Evolutionary conservation across 1,140 invertebrate species (phyloP).

Genomic region (Phthorimaea operculella): DNA sequence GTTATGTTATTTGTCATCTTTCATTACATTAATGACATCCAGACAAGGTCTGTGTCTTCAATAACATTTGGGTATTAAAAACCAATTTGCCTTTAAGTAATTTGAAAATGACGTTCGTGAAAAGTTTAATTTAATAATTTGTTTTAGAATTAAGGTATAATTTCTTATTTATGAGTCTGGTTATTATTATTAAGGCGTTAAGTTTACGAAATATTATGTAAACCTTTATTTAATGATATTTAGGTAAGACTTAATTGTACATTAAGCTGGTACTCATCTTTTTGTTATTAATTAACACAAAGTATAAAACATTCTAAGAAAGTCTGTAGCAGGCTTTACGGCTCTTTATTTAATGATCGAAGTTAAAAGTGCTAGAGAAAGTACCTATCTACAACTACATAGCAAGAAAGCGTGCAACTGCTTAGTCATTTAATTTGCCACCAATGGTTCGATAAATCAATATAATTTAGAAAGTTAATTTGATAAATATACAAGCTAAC

Average conservation of each 20-base stretch:
- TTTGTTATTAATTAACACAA: not conserved
- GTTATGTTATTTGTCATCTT: too few species aligned
- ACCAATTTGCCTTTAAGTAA: not conserved
- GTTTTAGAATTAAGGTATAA: too few species aligned
- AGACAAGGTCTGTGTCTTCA: not conserved
- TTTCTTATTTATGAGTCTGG: too few species aligned
- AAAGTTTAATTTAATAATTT: not conserved
- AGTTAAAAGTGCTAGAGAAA: not conserved
- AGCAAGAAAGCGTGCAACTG: constrained; percentile 15
- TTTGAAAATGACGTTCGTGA: not conserved
- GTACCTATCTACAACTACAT: not conserved
- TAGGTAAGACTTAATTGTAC: too few species aligned
- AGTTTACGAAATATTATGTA: too few species aligned
- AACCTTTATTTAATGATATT: too few species aligned
- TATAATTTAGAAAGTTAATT: constrained; percentile 33
- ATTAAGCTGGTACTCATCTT: too few species aligned
- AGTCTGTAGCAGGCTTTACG: not conserved
- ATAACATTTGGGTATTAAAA: not conserved
- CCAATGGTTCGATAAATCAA: constrained; percentile 36
- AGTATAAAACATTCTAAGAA: not conserved
- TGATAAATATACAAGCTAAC: constrained; percentile 8
- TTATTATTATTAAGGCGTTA: too few species aligned
- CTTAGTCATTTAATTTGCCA: constrained; percentile 23
- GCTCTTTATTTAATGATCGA: not conserved
- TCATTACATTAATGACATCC: not conserved